Percentiles rank a stretch among this genome's conserved stretches.
Conservation (phyloP, 2,113 vertebrate species). For the Sturnira hondurensis region DNA sequence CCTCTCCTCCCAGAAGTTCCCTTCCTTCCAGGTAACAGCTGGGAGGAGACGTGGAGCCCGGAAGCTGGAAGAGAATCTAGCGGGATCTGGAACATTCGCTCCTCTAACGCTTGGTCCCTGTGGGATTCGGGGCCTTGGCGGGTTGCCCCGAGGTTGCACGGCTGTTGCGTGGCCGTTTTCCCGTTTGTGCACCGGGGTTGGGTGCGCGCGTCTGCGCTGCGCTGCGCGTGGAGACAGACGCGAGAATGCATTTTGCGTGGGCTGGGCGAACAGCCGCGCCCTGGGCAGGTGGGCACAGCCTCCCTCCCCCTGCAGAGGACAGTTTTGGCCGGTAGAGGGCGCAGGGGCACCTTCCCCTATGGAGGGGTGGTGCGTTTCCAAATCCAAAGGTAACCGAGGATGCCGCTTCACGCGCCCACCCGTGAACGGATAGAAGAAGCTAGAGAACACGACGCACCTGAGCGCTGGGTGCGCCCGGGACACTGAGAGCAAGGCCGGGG, state of each 20-base stretch:
- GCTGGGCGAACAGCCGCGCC: fast-evolving
- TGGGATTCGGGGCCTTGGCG: not conserved
- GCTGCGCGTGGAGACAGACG: not conserved
- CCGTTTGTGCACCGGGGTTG: fast-evolving
- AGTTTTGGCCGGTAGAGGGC: too few relatives aligned
- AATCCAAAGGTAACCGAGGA: fast-evolving
- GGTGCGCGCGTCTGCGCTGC: fast-evolving
- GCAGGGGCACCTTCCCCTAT: not conserved
- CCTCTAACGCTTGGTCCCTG: too few relatives aligned
- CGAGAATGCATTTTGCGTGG: not conserved
- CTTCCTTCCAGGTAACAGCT: not conserved
- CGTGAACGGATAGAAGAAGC: not conserved
- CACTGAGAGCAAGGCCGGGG: fast-evolving
- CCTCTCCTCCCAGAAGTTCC: not conserved
- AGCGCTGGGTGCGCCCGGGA: fast-evolving
- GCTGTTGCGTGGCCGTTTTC: fast-evolving
- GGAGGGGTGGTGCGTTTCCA: not conserved
- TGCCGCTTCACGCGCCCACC: not conserved
- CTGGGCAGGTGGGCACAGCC: too few relatives aligned
- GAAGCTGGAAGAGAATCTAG: not conserved
- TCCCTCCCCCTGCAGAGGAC: too few relatives aligned
- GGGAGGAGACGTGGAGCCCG: not conserved
- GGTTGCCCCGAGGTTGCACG: too few relatives aligned
- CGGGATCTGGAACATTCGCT: not conserved
- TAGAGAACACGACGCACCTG: too few relatives aligned